Base-by-base conservation (phyloP, 2,113 vertebrate species). In the Indicator maculatus region DNA sequence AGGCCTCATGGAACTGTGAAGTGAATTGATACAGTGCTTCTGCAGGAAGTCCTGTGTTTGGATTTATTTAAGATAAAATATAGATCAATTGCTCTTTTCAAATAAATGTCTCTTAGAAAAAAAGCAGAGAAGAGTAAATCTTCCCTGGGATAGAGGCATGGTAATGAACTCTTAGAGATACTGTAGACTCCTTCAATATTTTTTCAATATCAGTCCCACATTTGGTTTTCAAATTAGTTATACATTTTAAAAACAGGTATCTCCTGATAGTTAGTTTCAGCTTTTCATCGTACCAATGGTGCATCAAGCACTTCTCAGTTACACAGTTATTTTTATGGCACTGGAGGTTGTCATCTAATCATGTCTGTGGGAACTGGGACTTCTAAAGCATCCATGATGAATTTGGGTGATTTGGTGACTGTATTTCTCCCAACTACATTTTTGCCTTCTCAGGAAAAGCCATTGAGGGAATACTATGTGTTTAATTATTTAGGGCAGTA, bases 401-500 rank as follows among this genome's bases (percentile, higher is more conserved):
- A 83, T 87, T 76, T 76, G 74, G 39, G 28, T 69, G 30, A 45
- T 93, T 69, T 81, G 6, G 17, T 81, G 89, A 55, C 63, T 75
- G 14, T 38, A 9, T 76, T 92, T 70, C n/a, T 94, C 9, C 30
- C 44, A 84, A 59, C 27, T 69, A 58, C 9, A 8, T 45, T 28
- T 81, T 83, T 80, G 83, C 18, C 12, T 83, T 81, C 50, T 77
- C 11, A 13, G 63, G 65, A 24, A 87, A 73, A 79, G 8, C 44
- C 58, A 28, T n/a, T 50, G 56, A 73, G n/a, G 31, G 36, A 80
- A 67, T 77, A 55, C 27, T 36, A 5, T 27, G n/a, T 76, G 20
- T 83, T 87, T 85, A 93, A 83, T 80, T 87, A 82, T 91, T 85
- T 69, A 91, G 38, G 56, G 85, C 27, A 72, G 28, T 27, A 72